A percentile compares a stretch with the other conserved stretches of the same genome.
These are phyloP conservation scores for Ailurus styani DNA, from an alignment of 2,113 vertebrate species.

Conservation along the genomic window DNA sequence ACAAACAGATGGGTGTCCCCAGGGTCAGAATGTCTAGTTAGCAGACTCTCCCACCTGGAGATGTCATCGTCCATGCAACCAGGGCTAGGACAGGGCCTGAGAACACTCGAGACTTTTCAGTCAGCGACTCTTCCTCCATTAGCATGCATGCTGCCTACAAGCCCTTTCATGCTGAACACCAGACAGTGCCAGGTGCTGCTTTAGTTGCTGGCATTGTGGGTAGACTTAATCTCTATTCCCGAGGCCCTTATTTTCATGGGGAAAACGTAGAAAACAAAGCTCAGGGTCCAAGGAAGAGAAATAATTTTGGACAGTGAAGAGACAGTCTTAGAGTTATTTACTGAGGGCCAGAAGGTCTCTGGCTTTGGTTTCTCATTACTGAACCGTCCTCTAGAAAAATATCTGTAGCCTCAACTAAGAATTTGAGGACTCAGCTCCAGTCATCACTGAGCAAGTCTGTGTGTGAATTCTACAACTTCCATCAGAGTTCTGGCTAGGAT, in stretches of 20 bases:
- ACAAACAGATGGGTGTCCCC: background rate
- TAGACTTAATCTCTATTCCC: background rate
- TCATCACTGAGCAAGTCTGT: background rate
- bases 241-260: background rate
- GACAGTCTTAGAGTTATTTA: constrained; percentile 46
- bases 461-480: background rate
- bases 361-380: background rate
- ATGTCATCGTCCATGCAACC: accelerated
- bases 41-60: background rate
- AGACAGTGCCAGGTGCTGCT: background rate
- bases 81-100: background rate
- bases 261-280: background rate
- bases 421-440: background rate
- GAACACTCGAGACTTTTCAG: background rate
- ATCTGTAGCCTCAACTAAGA: background rate
- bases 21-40: background rate
- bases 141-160: background rate
- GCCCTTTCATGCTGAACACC: background rate
- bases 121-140: background rate
- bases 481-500: background rate
- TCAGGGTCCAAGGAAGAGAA: constrained; percentile 37
- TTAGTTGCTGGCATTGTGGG: background rate
- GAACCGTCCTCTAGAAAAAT: background rate
- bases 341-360: background rate
- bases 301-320: constrained; percentile 38